Conservation (phyloP, 2,113 vertebrate genomes). For the Brachirus orientalis region DNA sequence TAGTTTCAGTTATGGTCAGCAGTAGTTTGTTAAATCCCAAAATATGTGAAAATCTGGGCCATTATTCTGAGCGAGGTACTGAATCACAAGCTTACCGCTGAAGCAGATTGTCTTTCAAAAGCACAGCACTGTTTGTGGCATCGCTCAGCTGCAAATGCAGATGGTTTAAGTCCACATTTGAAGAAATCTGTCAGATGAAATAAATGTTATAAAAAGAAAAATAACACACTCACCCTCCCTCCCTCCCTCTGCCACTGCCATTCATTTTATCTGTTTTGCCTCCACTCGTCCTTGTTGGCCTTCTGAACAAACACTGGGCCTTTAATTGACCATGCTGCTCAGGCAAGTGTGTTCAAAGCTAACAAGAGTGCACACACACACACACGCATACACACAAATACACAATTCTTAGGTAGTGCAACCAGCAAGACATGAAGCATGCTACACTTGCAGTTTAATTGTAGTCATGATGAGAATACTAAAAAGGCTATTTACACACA, state of each 20-base stretch:
- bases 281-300: constrained; percentile 5
- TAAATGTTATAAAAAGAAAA: no score
- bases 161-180: constrained; percentile 11
- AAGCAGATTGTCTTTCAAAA: no score
- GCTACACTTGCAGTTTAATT: constrained; percentile 29
- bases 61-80: constrained; percentile 35
- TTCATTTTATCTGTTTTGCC: background rate
- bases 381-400: constrained; percentile 11
- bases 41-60: no score
- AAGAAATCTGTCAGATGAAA: no score
- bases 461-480: constrained; percentile 48
- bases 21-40: background rate
- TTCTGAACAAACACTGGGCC: constrained; percentile 25
- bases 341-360: constrained; percentile 13
- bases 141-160: no score
- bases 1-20: background rate
- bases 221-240: no score
- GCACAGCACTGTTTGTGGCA: no score
- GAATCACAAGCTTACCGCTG: background rate
- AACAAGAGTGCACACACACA: constrained; percentile 5
- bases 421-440: constrained; percentile 20
- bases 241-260: no score
- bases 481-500: constrained; percentile 1
- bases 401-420: constrained; percentile 12
- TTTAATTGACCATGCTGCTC: constrained; percentile 47